These are phyloP conservation scores for Sinosuthora webbiana DNA, from an alignment of 2,113 vertebrate species.

Conservation along the genomic window DNA sequence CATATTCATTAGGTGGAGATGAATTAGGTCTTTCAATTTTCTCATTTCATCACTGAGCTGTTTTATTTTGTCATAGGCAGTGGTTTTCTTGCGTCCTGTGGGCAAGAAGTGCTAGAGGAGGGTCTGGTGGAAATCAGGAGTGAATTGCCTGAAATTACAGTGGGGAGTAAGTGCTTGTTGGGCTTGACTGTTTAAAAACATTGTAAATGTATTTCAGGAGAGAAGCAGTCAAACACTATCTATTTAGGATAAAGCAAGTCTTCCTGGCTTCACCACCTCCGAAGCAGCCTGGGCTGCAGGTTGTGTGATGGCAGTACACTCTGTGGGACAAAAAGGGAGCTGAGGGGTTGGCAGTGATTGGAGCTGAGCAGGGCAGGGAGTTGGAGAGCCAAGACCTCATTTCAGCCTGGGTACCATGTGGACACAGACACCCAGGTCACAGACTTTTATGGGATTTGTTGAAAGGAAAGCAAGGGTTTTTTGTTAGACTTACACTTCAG, in stretches of 20 bases:
- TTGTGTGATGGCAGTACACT: not conserved
- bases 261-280: not conserved
- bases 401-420: not conserved
- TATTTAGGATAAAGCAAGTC: not conserved
- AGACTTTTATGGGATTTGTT: not conserved
- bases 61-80: not conserved
- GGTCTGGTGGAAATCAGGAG: not conserved
- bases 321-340: fast-evolving
- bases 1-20: not conserved
- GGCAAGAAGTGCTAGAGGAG: not conserved
- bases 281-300: not conserved
- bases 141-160: not conserved
- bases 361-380: not conserved
- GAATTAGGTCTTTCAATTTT: not conserved
- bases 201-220: not conserved
- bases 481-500: not conserved
- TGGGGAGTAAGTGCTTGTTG: not conserved
- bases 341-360: not conserved
- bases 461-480: not conserved
- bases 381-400: not conserved
- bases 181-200: not conserved
- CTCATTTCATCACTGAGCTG: not conserved
- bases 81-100: not conserved
- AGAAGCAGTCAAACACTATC: not conserved
- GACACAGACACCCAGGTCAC: not conserved